A percentile compares a stretch with the other conserved stretches of the same genome.
Conservation (phyloP, 2,797 vertebrate species). For the Hippoglossus hippoglossus region DNA sequence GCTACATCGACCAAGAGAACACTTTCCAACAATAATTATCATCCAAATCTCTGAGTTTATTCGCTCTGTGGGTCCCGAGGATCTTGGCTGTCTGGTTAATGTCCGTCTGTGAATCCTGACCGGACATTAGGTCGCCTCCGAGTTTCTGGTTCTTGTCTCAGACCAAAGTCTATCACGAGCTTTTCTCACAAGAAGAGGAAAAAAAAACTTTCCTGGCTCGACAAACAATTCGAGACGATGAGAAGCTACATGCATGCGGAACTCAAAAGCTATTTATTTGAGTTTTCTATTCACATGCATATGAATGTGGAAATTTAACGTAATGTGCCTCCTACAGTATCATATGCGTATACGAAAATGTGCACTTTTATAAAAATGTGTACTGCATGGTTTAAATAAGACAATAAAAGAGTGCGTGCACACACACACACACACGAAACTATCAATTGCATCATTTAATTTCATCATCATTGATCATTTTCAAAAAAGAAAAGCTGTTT, state of each 20-base stretch:
- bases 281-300: neutral
- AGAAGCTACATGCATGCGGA: slow-evolving; percentile 33
- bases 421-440: slow-evolving; percentile 12
- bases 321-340: no score
- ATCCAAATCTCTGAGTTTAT: slow-evolving; percentile 32
- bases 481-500: neutral
- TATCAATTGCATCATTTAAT: slow-evolving; percentile 36
- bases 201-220: slow-evolving; percentile 33
- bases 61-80: slow-evolving; percentile 51
- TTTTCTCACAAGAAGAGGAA: slow-evolving; percentile 56
- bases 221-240: slow-evolving; percentile 44
- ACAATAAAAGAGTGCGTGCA: neutral
- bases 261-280: neutral
- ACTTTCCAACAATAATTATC: slow-evolving; percentile 34
- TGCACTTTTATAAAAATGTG: no score
- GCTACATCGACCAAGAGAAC: neutral
- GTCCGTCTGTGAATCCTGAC: slow-evolving; percentile 74
- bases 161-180: slow-evolving; percentile 38
- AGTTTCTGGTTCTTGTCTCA: slow-evolving; percentile 80
- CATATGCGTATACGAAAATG: no score
- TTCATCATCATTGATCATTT: slow-evolving; percentile 1
- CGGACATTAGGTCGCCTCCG: slow-evolving; percentile 70
- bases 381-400: no score
- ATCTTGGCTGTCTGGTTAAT: slow-evolving; percentile 76
- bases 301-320: neutral